Percentiles rank a stretch among this genome's conserved stretches.
Evolutionary conservation across 2,888 invertebrate genomes (phyloP).

Genomic region (Apotomis betuletana): DNA sequence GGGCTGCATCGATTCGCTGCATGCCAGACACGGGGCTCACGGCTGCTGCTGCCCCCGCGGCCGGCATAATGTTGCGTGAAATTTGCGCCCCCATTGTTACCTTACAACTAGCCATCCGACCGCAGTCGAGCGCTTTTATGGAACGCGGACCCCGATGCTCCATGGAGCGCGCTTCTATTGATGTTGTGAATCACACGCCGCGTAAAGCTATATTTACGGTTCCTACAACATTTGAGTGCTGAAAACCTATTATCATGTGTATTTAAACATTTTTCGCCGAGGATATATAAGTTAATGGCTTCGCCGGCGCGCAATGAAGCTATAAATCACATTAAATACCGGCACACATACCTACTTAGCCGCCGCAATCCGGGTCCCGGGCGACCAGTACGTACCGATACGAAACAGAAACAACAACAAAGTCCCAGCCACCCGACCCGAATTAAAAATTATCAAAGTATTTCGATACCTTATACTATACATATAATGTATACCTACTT

Average conservation of each 20-base stretch:
- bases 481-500: neutral
- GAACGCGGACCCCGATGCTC: constrained; percentile 61
- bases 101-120: constrained; percentile 62
- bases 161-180: constrained; percentile 59
- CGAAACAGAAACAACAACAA: constrained; percentile 37
- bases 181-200: constrained; percentile 51
- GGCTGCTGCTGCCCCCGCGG: constrained; percentile 44
- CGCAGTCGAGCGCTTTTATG: constrained; percentile 59
- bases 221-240: constrained; percentile 3
- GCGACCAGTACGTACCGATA: constrained; percentile 23
- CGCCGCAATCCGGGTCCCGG: neutral
- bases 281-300: constrained; percentile 23
- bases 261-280: constrained; percentile 15
- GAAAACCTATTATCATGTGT: constrained; percentile 15
- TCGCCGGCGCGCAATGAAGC: constrained; percentile 20
- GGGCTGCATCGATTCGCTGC: constrained; percentile 75
- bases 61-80: constrained; percentile 80
- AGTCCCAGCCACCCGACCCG: constrained; percentile 24
- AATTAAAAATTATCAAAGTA: constrained; percentile 37
- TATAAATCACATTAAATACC: constrained; percentile 36
- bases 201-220: constrained; percentile 30
- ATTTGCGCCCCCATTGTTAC: constrained; percentile 75
- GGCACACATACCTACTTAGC: constrained; percentile 7
- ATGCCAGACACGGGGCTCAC: constrained; percentile 57
- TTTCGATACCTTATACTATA: constrained; percentile 13